Conservation (phyloP, 2,113 vertebrate genomes). For the Takifugu flavidus region DNA sequence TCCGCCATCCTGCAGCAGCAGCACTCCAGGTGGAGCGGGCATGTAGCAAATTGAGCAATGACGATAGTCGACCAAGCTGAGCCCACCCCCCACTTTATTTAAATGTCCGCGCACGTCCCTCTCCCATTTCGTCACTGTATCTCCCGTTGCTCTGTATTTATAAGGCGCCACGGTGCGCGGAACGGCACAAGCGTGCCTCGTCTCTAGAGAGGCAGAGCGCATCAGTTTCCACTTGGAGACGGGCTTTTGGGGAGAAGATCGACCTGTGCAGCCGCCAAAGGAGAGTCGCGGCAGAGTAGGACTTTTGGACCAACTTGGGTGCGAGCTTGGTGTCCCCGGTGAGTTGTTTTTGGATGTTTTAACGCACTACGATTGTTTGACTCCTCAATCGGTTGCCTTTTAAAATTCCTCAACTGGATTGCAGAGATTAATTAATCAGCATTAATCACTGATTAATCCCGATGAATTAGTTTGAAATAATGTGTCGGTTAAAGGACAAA, state of each 20-base stretch:
- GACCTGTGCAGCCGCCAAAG: slow-evolving; percentile 30
- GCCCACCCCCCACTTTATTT: slow-evolving; percentile 79
- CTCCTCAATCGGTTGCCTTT: not conserved
- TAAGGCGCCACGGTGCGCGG: slow-evolving; percentile 64
- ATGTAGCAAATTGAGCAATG: slow-evolving; percentile 54
- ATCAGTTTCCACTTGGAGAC: slow-evolving; percentile 51
- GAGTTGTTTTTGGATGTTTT: slow-evolving; percentile 31
- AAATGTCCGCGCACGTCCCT: slow-evolving; percentile 76
- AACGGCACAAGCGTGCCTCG: slow-evolving; percentile 61
- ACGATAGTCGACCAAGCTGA: slow-evolving; percentile 64
- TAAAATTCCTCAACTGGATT: slow-evolving; percentile 24
- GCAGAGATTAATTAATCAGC: not conserved
- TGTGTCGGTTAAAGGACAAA: not conserved
- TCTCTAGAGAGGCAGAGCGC: slow-evolving; percentile 68
- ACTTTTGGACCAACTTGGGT: slow-evolving; percentile 59
- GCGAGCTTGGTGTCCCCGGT: slow-evolving; percentile 56
- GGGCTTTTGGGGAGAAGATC: slow-evolving; percentile 21
- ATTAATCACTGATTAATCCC: not conserved
- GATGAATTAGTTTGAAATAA: slow-evolving; percentile 17
- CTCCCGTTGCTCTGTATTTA: slow-evolving; percentile 71
- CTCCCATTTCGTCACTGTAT: slow-evolving; percentile 67
- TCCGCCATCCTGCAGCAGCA: not conserved
- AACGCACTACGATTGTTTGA: not conserved
- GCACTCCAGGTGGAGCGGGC: slow-evolving; percentile 5
- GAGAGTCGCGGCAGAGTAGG: slow-evolving; percentile 39